Evolutionary conservation across 2,888 invertebrate species (phyloP).

Genomic region (Cosmia trapezina): DNA sequence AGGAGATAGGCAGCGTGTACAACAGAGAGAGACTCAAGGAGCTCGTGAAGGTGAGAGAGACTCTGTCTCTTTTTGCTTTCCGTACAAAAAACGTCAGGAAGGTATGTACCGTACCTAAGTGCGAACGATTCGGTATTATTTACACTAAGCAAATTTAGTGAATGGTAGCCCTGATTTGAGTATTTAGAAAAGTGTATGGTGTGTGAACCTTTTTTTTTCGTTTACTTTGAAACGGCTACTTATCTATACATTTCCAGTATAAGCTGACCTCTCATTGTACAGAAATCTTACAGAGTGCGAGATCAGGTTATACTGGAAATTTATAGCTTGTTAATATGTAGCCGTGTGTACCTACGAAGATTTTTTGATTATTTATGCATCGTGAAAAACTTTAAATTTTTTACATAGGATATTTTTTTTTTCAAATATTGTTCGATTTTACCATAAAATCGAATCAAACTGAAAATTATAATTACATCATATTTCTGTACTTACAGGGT

Average conservation of each 20-base stretch:
- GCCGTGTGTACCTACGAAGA: not conserved
- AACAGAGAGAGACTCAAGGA: conserved; percentile 98
- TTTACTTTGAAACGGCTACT: not conserved
- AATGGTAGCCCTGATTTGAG: conserved; percentile 41
- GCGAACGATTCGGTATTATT: not conserved
- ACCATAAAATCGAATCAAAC: not conserved
- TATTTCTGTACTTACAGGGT: no score
- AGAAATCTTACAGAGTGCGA: no score
- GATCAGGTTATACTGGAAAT: no score
- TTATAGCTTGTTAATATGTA: no score
- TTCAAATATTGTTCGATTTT: not conserved
- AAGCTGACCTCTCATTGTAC: no score
- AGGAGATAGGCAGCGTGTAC: conserved; percentile 99
- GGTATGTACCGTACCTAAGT: conserved; percentile 16
- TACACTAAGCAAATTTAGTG: conserved; percentile 29
- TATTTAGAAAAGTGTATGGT: conserved; percentile 32
- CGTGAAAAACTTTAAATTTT: conserved; percentile 4
- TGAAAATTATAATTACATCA: not conserved
- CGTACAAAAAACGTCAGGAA: conserved; percentile 46
- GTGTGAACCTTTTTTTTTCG: not conserved
- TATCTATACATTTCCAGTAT: no score
- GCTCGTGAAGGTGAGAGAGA: conserved; percentile 94
- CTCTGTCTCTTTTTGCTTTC: conserved; percentile 66
- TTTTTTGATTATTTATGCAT: conserved; percentile 5
- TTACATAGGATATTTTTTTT: no score